phyloP scores from a whole-genome alignment of 2,888 invertebrate genomes.

The Notodonta ziczac region DNA sequence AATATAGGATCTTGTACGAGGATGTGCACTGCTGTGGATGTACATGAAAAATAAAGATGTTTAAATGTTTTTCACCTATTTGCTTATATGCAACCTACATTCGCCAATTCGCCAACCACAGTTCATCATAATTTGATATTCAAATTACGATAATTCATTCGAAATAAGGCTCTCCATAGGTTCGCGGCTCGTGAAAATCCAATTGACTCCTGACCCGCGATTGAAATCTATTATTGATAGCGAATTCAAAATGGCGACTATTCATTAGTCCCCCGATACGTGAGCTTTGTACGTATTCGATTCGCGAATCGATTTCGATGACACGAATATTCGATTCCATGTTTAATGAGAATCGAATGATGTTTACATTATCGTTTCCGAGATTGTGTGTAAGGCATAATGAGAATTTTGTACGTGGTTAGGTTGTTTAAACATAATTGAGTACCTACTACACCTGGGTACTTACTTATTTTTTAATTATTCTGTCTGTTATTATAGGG shows the following conservation, averaged over 20 bases:
- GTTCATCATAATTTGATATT: conserved; percentile 14
- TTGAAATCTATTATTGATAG: conserved; percentile 67
- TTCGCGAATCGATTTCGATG: conserved; percentile 46
- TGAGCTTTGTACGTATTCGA: conserved; percentile 48
- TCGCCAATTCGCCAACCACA: conserved; percentile 9
- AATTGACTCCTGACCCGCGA: conserved; percentile 53
- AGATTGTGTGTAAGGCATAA: conserved; percentile 16
- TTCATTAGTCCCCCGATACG: conserved; percentile 58
- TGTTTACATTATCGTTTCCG: conserved; percentile 31
- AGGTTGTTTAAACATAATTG: neutral
- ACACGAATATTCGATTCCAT: conserved; percentile 47
- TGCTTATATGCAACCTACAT: neutral
- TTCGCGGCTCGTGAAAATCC: conserved; percentile 45
- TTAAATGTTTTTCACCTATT: too few relatives aligned
- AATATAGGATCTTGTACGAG: too few relatives aligned
- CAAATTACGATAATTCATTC: conserved; percentile 26
- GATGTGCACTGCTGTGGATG: too few relatives aligned
- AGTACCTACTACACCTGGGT: neutral
- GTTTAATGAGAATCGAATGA: conserved; percentile 41
- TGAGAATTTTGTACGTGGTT: neutral
- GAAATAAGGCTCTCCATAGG: conserved; percentile 31
- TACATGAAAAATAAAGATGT: too few relatives aligned
- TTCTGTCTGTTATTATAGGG: too few relatives aligned
- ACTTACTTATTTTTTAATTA: too few relatives aligned
- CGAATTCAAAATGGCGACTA: conserved; percentile 59